Conservation (phyloP, 2,797 vertebrate genomes). For the Cynodonichthys magdalenae region DNA sequence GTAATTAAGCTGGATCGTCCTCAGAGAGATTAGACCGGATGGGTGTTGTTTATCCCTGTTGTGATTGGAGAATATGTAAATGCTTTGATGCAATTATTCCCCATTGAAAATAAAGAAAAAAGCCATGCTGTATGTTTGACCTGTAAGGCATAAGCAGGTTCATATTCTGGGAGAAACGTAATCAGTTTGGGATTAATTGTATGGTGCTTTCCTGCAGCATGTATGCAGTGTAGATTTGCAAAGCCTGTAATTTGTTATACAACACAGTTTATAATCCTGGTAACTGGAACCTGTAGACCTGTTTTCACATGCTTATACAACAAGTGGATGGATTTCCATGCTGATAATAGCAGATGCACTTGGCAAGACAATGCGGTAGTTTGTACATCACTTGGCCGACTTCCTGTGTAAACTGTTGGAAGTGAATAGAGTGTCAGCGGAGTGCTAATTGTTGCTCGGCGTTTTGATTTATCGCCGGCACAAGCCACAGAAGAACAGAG, state of each 20-base stretch:
- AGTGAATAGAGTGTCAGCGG: conserved; percentile 71
- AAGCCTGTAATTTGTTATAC: conserved; percentile 47
- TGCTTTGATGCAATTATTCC: conserved; percentile 72
- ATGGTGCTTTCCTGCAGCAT: conserved; percentile 38
- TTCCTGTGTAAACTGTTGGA: conserved; percentile 73
- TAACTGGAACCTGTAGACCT: conserved; percentile 50
- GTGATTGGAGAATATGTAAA: conserved; percentile 74
- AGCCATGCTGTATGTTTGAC: conserved; percentile 63
- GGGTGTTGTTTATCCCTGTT: conserved; percentile 78
- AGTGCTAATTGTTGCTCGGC: conserved; percentile 73
- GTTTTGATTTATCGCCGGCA: conserved; percentile 65
- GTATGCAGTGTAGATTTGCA: conserved; percentile 51
- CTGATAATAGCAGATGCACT: conserved; percentile 69
- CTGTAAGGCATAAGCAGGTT: conserved; percentile 70
- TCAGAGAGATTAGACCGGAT: conserved; percentile 79
- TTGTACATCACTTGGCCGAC: conserved; percentile 72
- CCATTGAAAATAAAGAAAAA: conserved; percentile 75
- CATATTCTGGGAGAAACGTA: conserved; percentile 46
- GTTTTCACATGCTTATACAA: conserved; percentile 65
- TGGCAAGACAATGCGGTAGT: conserved; percentile 71
- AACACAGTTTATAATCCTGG: conserved; percentile 37
- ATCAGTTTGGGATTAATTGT: conserved; percentile 62
- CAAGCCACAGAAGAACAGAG: conserved; percentile 65
- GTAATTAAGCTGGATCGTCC: conserved; percentile 85
- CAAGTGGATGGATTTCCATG: conserved; percentile 67